Base-by-base conservation (phyloP, 2,113 vertebrate species). In the Tinamus guttatus region DNA sequence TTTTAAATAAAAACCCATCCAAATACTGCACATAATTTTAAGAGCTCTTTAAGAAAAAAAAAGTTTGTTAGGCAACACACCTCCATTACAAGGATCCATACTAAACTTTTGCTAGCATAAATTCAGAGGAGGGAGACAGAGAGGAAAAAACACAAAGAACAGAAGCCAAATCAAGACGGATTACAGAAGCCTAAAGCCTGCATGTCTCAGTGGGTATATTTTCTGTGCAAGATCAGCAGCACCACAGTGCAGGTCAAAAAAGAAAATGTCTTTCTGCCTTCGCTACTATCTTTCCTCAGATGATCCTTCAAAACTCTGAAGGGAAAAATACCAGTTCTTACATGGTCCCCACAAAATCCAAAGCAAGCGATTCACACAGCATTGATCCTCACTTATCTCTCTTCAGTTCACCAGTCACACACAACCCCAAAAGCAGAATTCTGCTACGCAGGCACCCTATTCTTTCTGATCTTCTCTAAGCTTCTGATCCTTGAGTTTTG, bases 101-200 rank as follows among this genome's bases (percentile, higher is more conserved):
- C 43, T 79, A 95, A 90, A 78, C 86, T 92, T 36, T 58, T 83
- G 85, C 40, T 81, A 15, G 25, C 75, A 77, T 9, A 85, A 94
- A 90, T 74, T 84, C 60, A 75, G 25, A 11, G 24, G 51, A 11
- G 12, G 7, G 0, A 4, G 9, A 4, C 10, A 87, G 27, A 78
- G 78, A 54, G 27, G 27, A 28, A 54, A 54, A 15, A 27, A 54
- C 13, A 52, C 24, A 54, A 54, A 84, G 4, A 9, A 4, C 20
- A 12, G 81, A 24, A 75, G 75, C 32, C 60, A 81, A 81, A 78
- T 74, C 49, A 82, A 79, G 65, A 41, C 85, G 47, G 25, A 62
- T 62, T 45, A 77, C 21, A 51, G 52, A 56, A 69, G 85, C 75
- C 79, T 47, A 65, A 89, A 76, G 54, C 17, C 52, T 3, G 75